Evolutionary conservation across 2,888 invertebrate genomes (phyloP), one percentile per base, ranked within the genome.

Genomic region (Argyresthia goedartella): DNA sequence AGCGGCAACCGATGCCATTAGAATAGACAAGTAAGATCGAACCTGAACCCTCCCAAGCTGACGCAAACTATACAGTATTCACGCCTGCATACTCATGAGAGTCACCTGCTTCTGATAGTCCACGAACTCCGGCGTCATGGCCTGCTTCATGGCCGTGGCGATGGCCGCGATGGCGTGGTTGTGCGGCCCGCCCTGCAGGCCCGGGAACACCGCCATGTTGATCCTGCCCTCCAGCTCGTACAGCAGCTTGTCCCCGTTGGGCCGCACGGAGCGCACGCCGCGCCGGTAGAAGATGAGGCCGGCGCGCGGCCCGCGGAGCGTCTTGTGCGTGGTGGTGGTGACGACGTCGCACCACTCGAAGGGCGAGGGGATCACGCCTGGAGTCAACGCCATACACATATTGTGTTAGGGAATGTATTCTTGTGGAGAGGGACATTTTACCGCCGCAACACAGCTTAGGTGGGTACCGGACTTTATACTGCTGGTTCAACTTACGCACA

Each of bases 121-220:
- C 49, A 90, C 89, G 70, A 97, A 99, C 69, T 95, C 95, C 0
- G 92, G 90, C 0, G 92, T 88, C 56, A 89, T 89, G 0, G 95
- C 94, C 79, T 97, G 96, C 64, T 93, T 93, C 90, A 99, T 92
- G n/a, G 97, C 92, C 0, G 97, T 97, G 13, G 98, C 98, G 59
- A 99, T 94, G 57, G 91, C 98, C 6, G 96, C 97, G 59, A 99
- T 98, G n/a, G 96, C 92, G 74, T 99, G 93, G 70, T 98, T 97
- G 72, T 99, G 99, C 0, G 99, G 99, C 0, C 99, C 99, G 44
- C 99, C 99, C 82, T 99, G 99, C 48, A 99, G 88, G 0, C 96
- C 95, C 0, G 97, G 97, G 79, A 97, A 97, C 54, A 97, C 96
- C 1, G 95, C 92, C 61, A 90, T 89, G 79, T 98, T 97, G 67